A percentile compares a stretch with the other conserved stretches of the same genome.
Evolutionary conservation across 2,797 vertebrate genomes (phyloP).

Genomic region (Pteronotus mesoamericanus): DNA sequence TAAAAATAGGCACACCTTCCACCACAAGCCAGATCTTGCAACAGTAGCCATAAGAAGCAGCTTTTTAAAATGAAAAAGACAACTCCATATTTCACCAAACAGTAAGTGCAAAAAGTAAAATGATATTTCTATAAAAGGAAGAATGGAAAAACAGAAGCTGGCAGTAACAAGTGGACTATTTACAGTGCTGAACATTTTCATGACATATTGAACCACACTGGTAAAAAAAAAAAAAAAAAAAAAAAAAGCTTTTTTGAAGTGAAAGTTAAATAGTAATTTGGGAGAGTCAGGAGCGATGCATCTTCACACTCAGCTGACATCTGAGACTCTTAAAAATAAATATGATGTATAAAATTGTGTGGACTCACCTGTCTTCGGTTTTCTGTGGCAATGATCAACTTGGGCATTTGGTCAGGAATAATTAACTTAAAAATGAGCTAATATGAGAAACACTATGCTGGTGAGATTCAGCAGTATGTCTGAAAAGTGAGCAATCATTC

Average conservation of each 20-base stretch:
- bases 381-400: background rate
- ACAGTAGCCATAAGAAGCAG: background rate
- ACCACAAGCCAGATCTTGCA: background rate
- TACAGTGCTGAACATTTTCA: background rate
- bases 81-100: background rate
- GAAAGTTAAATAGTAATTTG: background rate
- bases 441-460: background rate
- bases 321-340: slow-evolving; percentile 30
- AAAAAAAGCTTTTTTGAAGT: slow-evolving; percentile 2
- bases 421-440: slow-evolving; percentile 56
- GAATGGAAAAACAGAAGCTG: background rate
- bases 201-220: background rate
- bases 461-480: background rate
- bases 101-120: background rate
- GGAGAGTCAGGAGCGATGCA: background rate
- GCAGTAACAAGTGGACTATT: background rate
- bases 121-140: background rate
- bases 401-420: slow-evolving; percentile 40
- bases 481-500: slow-evolving; percentile 23
- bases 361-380: background rate
- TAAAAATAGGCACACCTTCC: background rate
- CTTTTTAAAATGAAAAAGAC: background rate
- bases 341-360: background rate
- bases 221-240: background rate
- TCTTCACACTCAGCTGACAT: background rate